A percentile compares a stretch with the other conserved stretches of the same genome.
These are phyloP conservation scores for Chalcosyrphus nemorum DNA, from an alignment of 2,888 invertebrate species.

Conservation along the genomic window DNA sequence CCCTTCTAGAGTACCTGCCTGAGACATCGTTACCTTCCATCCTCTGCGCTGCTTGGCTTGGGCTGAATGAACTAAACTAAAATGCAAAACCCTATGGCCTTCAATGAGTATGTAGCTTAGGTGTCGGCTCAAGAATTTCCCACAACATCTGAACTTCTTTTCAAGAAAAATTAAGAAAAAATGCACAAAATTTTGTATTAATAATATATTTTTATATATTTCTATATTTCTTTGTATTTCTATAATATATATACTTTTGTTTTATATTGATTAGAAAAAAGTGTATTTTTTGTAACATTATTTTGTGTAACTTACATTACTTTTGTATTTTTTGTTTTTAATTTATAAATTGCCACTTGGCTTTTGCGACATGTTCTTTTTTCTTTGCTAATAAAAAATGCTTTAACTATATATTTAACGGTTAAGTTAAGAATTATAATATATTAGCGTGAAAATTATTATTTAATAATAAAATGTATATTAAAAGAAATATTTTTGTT, in stretches of 20 bases:
- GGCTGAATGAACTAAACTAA: too few species aligned
- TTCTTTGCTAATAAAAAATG: constrained; percentile 2
- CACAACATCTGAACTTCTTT: too few species aligned
- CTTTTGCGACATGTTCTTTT: constrained; percentile 12
- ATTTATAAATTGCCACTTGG: constrained; percentile 23
- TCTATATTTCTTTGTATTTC: constrained; percentile 44
- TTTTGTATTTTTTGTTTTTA: constrained; percentile 14
- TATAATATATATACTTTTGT: constrained; percentile 21
- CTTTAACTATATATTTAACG: constrained; percentile 20
- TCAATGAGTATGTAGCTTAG: too few species aligned
- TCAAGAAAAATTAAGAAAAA: too few species aligned
- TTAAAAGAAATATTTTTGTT: constrained; percentile 1
- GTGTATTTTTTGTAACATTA: constrained; percentile 47
- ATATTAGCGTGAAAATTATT: constrained; percentile 17
- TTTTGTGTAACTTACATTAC: constrained; percentile 44
- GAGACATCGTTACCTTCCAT: too few species aligned
- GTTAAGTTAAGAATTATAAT: constrained; percentile 17
- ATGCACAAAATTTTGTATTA: constrained; percentile 17
- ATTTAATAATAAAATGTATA: constrained; percentile 26
- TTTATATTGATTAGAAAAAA: constrained; percentile 50
- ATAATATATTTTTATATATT: constrained; percentile 51
- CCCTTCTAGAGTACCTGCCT: too few species aligned
- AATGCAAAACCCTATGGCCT: too few species aligned
- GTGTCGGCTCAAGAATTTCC: too few species aligned
- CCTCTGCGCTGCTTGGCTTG: too few species aligned